Conservation (phyloP, 2,113 vertebrate genomes). For the Perognathus longimembris region DNA sequence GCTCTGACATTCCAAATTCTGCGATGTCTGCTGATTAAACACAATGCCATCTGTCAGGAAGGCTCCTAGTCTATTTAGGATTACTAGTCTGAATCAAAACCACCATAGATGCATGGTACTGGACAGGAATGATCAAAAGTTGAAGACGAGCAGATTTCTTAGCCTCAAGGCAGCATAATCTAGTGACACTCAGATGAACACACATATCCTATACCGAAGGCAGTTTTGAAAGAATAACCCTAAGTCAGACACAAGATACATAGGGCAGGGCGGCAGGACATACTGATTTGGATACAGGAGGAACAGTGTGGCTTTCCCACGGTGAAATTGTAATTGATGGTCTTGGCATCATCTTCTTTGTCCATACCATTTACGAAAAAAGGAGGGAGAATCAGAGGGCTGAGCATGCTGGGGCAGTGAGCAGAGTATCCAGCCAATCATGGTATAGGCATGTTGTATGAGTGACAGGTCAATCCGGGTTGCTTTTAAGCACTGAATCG, state of each 20-base stretch:
- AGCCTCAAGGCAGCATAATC: not conserved
- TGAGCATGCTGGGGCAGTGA: fast-evolving
- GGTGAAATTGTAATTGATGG: not conserved
- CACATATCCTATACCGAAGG: not conserved
- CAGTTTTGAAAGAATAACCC: fast-evolving
- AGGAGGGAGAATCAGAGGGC: fast-evolving
- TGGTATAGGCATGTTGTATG: not conserved
- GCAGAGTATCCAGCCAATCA: not conserved
- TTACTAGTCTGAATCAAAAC: not conserved
- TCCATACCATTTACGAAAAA: not conserved
- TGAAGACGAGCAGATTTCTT: not conserved
- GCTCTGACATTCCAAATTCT: constrained; percentile 17
- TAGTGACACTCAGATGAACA: not conserved
- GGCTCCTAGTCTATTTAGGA: not conserved
- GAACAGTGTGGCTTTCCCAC: not conserved
- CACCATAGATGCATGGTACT: not conserved
- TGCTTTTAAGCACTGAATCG: too few species aligned
- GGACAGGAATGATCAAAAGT: not conserved
- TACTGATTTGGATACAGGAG: too few species aligned
- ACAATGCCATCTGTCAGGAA: not conserved
- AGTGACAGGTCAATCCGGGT: not conserved
- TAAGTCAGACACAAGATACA: fast-evolving
- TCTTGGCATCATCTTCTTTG: not conserved
- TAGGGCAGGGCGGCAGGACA: fast-evolving
- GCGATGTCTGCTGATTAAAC: not conserved